These are phyloP conservation scores for Corynorhinus townsendii DNA, from an alignment of 2,113 vertebrate genomes.

Conservation along the genomic window DNA sequence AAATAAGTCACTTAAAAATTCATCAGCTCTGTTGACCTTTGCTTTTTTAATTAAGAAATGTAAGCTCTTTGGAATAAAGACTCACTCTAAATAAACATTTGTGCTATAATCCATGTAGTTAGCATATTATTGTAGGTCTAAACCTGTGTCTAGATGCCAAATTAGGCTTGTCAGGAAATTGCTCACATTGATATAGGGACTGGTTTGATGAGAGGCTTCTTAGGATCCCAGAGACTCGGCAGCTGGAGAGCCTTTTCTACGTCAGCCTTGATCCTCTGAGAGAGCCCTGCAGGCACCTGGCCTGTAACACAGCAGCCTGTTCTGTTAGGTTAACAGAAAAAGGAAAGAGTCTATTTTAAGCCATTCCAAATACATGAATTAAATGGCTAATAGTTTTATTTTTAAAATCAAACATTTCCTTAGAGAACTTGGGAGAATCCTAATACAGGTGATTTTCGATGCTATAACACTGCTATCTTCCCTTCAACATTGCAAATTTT, in stretches of 20 bases:
- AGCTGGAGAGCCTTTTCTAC: neutral
- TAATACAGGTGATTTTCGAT: neutral
- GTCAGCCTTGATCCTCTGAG: neutral
- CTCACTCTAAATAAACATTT: neutral
- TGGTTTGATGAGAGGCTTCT: neutral
- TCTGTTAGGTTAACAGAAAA: neutral
- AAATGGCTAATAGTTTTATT: neutral
- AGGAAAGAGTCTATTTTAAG: neutral
- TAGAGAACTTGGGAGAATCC: neutral
- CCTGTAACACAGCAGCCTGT: neutral
- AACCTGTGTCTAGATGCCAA: neutral
- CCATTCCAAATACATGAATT: neutral
- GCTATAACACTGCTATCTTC: neutral
- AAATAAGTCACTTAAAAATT: conserved; percentile 37
- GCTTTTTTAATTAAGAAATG: neutral
- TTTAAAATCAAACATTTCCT: neutral
- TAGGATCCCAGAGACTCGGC: neutral
- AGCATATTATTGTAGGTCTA: neutral
- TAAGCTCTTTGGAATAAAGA: conserved; percentile 4
- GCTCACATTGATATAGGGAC: accelerated
- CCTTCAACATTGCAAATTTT: neutral
- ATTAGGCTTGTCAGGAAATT: neutral
- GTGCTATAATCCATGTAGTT: neutral
- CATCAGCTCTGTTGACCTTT: neutral
- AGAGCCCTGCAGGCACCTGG: neutral